These are phyloP conservation scores for Notodonta dromedarius DNA, from an alignment of 2,888 invertebrate species.

Conservation along the genomic window DNA sequence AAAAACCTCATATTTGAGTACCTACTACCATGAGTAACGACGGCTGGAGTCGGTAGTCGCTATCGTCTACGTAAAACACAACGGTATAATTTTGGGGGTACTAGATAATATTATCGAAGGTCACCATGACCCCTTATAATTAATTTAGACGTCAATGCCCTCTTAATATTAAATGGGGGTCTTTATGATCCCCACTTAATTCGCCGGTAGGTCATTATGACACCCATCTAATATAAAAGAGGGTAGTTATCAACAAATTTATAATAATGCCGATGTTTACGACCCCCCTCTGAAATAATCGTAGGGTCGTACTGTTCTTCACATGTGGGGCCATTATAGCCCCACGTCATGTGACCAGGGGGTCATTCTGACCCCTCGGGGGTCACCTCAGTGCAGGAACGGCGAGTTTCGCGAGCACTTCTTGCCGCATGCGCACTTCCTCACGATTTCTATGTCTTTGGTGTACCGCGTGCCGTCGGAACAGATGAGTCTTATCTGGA, in stretches of 20 bases:
- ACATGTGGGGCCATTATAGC: no score
- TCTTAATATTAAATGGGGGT: background rate
- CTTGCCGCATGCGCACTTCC: constrained; percentile 97
- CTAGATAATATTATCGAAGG: no score
- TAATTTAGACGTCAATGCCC: background rate
- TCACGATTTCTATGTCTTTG: constrained; percentile 97
- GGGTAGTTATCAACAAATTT: background rate
- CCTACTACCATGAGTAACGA: no score
- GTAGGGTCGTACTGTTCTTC: no score
- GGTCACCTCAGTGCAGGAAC: constrained; percentile 56
- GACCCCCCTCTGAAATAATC: background rate
- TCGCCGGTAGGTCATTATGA: no score
- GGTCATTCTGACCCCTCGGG: constrained; percentile 4
- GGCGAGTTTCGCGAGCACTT: constrained; percentile 85
- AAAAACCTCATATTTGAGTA: no score
- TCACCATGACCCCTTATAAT: no score
- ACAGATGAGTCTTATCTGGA: constrained; percentile 94
- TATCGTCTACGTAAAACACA: no score
- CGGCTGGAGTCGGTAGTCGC: no score
- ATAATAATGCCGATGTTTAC: background rate
- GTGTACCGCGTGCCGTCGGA: constrained; percentile 96
- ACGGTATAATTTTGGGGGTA: no score
- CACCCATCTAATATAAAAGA: no score
- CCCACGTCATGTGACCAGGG: background rate
- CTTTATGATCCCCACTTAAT: background rate